Evolutionary conservation across 2,113 vertebrate species (phyloP).

Genomic region (Oxyura jamaicensis): DNA sequence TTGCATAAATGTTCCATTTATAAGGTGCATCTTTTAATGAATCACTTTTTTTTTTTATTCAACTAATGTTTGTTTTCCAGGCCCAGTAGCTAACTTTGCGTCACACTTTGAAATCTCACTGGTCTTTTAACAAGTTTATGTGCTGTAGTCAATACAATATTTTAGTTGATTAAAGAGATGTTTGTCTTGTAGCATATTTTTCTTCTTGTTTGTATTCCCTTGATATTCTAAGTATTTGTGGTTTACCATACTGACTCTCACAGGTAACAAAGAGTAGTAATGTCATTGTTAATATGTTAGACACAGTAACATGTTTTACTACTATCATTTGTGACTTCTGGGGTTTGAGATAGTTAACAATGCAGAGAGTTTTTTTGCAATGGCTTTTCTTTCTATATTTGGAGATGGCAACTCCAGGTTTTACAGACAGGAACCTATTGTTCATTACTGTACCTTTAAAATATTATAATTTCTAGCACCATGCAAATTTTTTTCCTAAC

Average conservation of each 20-base stretch:
- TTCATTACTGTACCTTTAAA: conserved; percentile 1
- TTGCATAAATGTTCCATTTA: conserved; percentile 42
- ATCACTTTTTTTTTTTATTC: background rate
- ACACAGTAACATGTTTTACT: background rate
- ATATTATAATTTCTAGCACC: background rate
- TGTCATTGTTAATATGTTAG: background rate
- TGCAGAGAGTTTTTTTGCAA: background rate
- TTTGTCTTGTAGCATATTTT: background rate
- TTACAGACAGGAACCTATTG: background rate
- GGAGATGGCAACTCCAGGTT: background rate
- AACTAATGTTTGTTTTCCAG: background rate
- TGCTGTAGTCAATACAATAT: background rate
- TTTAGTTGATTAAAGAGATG: background rate
- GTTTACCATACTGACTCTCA: background rate
- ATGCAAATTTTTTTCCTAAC: background rate
- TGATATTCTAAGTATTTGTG: background rate
- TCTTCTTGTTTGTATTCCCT: background rate
- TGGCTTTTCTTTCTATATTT: background rate
- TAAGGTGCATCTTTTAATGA: conserved; percentile 37
- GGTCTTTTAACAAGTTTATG: background rate
- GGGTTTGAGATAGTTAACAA: background rate
- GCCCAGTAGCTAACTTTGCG: background rate
- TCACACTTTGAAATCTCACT: background rate
- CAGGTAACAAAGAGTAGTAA: background rate
- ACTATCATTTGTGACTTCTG: background rate